Percentiles rank a stretch among this genome's conserved stretches.
phyloP scores from a whole-genome alignment of 2,113 vertebrate genomes.

The Cettia cetti region DNA sequence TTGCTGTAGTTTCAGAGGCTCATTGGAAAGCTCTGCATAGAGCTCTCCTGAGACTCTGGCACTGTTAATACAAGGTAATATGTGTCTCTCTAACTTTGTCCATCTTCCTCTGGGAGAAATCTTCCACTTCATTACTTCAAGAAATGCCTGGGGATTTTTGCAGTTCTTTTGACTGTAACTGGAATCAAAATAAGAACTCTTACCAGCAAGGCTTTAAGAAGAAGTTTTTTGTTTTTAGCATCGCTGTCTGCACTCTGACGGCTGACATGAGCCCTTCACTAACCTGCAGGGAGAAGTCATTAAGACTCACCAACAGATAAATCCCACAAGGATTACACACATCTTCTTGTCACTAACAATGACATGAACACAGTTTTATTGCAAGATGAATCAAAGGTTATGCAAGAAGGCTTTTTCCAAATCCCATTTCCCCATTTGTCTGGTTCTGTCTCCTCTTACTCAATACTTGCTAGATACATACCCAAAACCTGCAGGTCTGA shows the following conservation, averaged over 20 bases:
- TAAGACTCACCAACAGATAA: slow-evolving; percentile 19
- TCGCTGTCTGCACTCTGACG: not conserved
- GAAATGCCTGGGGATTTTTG: slow-evolving; percentile 15
- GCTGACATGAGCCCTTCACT: slow-evolving; percentile 2
- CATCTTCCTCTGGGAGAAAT: not conserved
- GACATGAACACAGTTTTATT: not conserved
- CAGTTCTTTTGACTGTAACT: slow-evolving; percentile 14
- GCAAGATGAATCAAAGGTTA: slow-evolving; percentile 40
- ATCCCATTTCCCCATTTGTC: not conserved
- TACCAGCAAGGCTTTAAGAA: not conserved
- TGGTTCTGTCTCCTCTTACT: not conserved
- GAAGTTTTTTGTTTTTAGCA: not conserved
- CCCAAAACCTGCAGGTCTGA: not conserved
- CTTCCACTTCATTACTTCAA: not conserved
- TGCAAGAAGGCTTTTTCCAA: not conserved
- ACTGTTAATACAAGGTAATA: not conserved
- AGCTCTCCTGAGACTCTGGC: not conserved
- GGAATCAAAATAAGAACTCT: slow-evolving; percentile 1
- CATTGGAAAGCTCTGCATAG: not conserved
- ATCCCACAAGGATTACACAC: slow-evolving; percentile 20
- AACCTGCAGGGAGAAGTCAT: not conserved
- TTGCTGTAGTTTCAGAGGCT: not conserved
- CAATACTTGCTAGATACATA: not conserved
- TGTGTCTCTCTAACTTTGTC: not conserved
- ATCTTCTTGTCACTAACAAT: slow-evolving; percentile 15